A percentile compares a stretch with the other conserved stretches of the same genome.
phyloP scores from a whole-genome alignment of 2,113 vertebrate species.

The Apteryx owenii region DNA sequence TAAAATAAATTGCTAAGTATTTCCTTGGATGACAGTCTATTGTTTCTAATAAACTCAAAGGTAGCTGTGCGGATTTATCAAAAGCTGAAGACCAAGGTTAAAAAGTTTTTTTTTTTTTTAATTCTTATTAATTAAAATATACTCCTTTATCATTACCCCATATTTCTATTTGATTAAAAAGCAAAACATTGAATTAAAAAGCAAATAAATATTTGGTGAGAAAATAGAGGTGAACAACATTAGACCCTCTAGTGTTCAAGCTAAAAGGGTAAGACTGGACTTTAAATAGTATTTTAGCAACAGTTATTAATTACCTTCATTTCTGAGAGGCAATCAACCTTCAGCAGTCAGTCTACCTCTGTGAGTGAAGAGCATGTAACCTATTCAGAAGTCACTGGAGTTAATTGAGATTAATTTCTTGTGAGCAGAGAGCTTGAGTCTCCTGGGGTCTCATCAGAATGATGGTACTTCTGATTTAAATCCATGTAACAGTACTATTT shows the following conservation, averaged over 20 bases:
- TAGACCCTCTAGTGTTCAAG: neutral
- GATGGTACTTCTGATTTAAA: slow-evolving; percentile 20
- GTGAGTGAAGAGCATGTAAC: neutral
- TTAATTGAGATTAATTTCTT: slow-evolving; percentile 41
- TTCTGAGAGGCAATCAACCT: neutral
- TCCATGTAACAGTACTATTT: slow-evolving; percentile 9
- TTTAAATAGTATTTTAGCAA: neutral
- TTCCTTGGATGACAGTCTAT: neutral
- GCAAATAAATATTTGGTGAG: neutral
- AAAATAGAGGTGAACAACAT: neutral
- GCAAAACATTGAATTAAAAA: neutral
- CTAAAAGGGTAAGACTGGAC: neutral
- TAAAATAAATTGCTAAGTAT: neutral
- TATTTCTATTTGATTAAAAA: neutral
- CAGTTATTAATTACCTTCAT: neutral
- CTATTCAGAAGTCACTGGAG: neutral
- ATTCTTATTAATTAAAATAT: neutral
- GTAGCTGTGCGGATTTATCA: neutral
- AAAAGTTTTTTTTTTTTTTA: neutral
- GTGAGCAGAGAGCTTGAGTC: neutral
- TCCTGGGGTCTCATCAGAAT: slow-evolving; percentile 13
- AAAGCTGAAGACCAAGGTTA: neutral
- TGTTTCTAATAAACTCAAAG: neutral
- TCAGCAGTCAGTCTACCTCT: neutral
- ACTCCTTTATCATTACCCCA: neutral